Base-by-base conservation (phyloP, 1,140 invertebrate species). In the Samia ricini region DNA sequence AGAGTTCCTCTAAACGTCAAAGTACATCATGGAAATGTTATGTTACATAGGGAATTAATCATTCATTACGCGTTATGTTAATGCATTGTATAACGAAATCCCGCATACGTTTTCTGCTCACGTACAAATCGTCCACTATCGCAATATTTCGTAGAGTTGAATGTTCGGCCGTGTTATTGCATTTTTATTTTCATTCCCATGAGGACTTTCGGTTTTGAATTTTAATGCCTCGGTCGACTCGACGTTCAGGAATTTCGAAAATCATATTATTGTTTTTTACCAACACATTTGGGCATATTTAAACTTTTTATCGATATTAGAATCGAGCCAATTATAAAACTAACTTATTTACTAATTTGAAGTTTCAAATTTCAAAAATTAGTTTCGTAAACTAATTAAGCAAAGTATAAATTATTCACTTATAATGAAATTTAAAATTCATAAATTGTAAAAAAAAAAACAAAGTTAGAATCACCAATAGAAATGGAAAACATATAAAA, bases 51-150 rank as follows among this genome's bases (percentile, higher is more conserved):
- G 15, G 24, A 58, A 78, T 74, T 74, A 74, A 54, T 18, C 24
- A 79, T 79, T 76, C 76, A 42, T 20, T 21, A 36, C 74, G 54
- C 75, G 59, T 48, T 72, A 76, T 76, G 76, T 61, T 74, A 79
- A 79, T 66, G 7, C 33, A 42, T 15, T 55, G 60, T 61, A n/a
- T 56, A 68, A 66, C 76, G 74, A 74, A 74, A 68, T 64, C 65
- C 76, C 71, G 48, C 52, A 67, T 71, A 72, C 63, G 50, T 66
- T 68, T 63, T 70, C 65, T 61, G 52, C 23, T 55, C 62, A 64
- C 59, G 64, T 65, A n/a, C 33, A 10, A 56, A 3, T 24, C 52
- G 21, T n/a, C 3, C 6, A 21, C 55, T 26, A 60, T 29, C 56
- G 57, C 23, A 60, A 61, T 52, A 54, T 29, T 61, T 54, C 33